Conservation (phyloP, 2,113 vertebrate genomes). For the Mugil cephalus region DNA sequence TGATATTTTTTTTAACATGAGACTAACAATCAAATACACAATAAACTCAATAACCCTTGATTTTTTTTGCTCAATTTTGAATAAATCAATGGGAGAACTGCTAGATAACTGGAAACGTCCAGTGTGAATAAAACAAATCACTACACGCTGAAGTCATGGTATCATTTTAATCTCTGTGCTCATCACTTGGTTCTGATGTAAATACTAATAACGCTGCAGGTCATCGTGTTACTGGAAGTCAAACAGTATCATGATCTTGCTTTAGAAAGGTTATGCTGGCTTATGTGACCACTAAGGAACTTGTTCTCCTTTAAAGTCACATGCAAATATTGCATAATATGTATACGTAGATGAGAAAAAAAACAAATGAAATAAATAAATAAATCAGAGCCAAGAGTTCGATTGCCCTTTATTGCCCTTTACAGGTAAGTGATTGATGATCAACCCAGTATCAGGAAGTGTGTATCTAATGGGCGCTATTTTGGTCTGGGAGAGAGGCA, state of each 20-base stretch:
- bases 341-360: background rate
- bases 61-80: background rate
- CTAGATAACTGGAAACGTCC: background rate
- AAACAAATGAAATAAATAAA: background rate
- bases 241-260: constrained; percentile 22
- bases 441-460: too few relatives aligned
- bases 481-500: background rate
- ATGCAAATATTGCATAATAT: too few relatives aligned
- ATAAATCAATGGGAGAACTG: background rate
- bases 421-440: too few relatives aligned
- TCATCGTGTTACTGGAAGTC: constrained; percentile 27
- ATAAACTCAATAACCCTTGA: background rate
- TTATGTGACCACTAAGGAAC: background rate
- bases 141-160: constrained; percentile 2
- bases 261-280: constrained; percentile 10
- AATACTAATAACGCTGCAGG: constrained; percentile 8
- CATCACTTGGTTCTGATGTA: constrained; percentile 10
- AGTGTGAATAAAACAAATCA: background rate
- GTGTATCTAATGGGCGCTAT: too few relatives aligned
- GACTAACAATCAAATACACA: background rate
- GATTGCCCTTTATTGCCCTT: background rate
- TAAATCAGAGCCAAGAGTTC: too few relatives aligned
- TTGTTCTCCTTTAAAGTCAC: too few relatives aligned
- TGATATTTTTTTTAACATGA: constrained; percentile 5
- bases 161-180: constrained; percentile 1